These are phyloP conservation scores for Loriculus beryllinus DNA, from an alignment of 2,797 vertebrate genomes.

Conservation along the genomic window DNA sequence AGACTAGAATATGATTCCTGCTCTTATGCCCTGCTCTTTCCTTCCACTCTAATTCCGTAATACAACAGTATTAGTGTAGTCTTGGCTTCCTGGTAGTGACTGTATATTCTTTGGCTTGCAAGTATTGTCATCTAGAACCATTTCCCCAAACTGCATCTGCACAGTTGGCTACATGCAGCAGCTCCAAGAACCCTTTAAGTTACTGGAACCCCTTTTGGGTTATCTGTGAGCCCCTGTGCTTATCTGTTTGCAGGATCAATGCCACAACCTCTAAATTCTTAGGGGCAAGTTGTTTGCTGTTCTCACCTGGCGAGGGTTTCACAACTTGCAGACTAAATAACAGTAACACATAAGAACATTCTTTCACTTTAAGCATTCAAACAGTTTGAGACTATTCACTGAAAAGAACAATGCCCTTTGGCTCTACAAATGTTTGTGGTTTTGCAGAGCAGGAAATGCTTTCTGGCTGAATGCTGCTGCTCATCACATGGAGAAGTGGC, in stretches of 20 bases:
- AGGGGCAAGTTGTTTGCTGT: background rate
- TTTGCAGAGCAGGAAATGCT: constrained; percentile 63
- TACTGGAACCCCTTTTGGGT: background rate
- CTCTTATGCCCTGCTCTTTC: background rate
- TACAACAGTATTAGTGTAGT: background rate
- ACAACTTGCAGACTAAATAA: constrained; percentile 8
- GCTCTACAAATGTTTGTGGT: constrained; percentile 48
- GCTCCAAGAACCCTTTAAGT: background rate
- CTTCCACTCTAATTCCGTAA: background rate
- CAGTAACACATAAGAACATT: background rate
- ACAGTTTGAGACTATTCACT: constrained; percentile 55
- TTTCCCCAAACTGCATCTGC: background rate
- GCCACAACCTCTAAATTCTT: background rate
- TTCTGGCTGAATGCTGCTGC: constrained; percentile 49
- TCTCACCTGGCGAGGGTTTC: constrained; percentile 27
- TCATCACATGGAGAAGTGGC: constrained; percentile 46
- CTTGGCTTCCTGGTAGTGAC: background rate
- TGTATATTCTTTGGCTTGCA: background rate
- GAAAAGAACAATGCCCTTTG: constrained; percentile 55
- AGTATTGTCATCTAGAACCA: background rate
- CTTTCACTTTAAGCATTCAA: constrained; percentile 23
- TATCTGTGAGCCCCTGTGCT: background rate
- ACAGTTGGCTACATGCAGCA: background rate
- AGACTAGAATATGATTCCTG: background rate
- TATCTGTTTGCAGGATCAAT: background rate